Evolutionary conservation across 2,888 invertebrate genomes (phyloP), one percentile per base, ranked within the genome.

Genomic region (Clanis bilineata): DNA sequence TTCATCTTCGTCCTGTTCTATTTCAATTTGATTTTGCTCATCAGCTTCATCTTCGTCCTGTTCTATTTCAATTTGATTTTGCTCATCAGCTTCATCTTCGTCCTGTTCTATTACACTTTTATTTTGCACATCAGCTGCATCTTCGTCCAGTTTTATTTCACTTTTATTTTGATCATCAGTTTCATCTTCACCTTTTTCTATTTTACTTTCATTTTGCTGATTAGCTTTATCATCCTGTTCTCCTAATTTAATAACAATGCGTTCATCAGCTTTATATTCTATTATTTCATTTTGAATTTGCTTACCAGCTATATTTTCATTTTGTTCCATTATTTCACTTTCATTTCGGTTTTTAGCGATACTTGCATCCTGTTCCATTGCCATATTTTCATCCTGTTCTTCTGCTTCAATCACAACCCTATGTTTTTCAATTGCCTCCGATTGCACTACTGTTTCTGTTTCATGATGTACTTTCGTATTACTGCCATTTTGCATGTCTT

Each of bases 21-120:
- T 56, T 15, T 64, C 54, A 21, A 67, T 36, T 4, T 28, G 4
- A 55, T 39, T 4, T 25, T 41, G 55, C 28, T 55, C 65, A 38
- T 63, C 58, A 22, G 60, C 61, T 47, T 68, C 62, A 18, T 56
- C 68, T 21, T 62, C 59, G 18, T 67, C 60, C 56, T 68, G 56
- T 57, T 64, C 62, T n/a, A 32, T 61, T 22, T 59, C 62, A 36
- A 44, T 56, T 28, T 65, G 59, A 5, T 56, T 45, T 58, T 61
- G 61, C 43, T 62, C 60, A 45, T 60, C 58, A 15, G 60, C 54
- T 21, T 58, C 54, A 45, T 45, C 25, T 56, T 61, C 45, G n/a
- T 62, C 38, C 36, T 57, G 63, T 38, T 62, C 55, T 61, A 59
- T 55, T 23, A 56, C 21, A 56, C 59, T 62, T 56, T 71, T 64